A percentile compares a stretch with the other conserved stretches of the same genome.
Evolutionary conservation across 2,888 invertebrate genomes (phyloP).

Genomic region (Apamea anceps): DNA sequence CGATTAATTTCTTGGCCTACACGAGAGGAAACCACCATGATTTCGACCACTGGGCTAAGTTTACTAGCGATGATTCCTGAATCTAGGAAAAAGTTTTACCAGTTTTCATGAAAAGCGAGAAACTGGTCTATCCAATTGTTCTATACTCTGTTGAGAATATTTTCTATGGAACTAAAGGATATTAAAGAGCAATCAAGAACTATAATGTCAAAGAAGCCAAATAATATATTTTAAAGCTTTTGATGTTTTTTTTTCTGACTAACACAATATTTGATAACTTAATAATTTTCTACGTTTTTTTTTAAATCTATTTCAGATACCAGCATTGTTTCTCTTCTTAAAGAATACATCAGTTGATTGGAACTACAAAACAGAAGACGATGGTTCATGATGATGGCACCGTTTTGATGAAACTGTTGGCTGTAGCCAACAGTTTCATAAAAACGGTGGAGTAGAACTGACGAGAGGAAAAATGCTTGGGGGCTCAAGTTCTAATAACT

Average conservation of each 20-base stretch:
- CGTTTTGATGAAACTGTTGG: too few relatives aligned
- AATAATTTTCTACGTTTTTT: too few relatives aligned
- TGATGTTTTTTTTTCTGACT: conserved; percentile 13
- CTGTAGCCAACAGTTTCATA: conserved; percentile 55
- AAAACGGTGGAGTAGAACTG: conserved; percentile 46
- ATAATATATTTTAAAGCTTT: conserved; percentile 77
- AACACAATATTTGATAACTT: too few relatives aligned
- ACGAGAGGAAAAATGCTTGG: conserved; percentile 91
- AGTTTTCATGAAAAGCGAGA: conserved; percentile 87
- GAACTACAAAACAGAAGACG: conserved; percentile 74
- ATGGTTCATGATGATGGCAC: too few relatives aligned
- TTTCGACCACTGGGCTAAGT: neutral
- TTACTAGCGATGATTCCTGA: conserved; percentile 83
- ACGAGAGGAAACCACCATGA: conserved; percentile 59
- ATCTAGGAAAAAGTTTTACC: conserved; percentile 85
- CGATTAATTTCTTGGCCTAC: conserved; percentile 88
- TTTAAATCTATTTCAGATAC: conserved; percentile 46
- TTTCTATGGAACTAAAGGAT: conserved; percentile 80
- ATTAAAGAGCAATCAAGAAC: conserved; percentile 76
- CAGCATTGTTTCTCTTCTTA: conserved; percentile 33
- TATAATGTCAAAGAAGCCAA: conserved; percentile 13
- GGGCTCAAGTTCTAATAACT: conserved; percentile 88
- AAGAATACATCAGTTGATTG: conserved; percentile 60
- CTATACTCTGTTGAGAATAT: conserved; percentile 22
- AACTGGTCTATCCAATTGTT: conserved; percentile 65